A percentile compares a stretch with the other conserved stretches of the same genome.
These are phyloP conservation scores for Oxycera nigricornis DNA, from an alignment of 2,888 invertebrate species.

Conservation along the genomic window DNA sequence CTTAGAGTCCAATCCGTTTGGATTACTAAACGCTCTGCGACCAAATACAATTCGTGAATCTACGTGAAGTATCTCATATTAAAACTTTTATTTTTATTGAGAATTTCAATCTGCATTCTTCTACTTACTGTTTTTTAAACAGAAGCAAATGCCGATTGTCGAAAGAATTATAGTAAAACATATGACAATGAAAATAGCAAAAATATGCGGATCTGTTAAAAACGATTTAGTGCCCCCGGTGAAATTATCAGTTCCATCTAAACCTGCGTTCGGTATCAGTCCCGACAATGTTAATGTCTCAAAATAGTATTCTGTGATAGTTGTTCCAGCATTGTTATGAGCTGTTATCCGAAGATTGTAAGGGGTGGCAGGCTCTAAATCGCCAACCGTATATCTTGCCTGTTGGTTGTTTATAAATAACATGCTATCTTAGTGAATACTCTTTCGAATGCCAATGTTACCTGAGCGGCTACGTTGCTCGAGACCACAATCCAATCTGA, in stretches of 20 bases:
- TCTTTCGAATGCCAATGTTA: slow-evolving; percentile 39
- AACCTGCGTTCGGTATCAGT: slow-evolving; percentile 51
- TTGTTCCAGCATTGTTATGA: slow-evolving; percentile 70
- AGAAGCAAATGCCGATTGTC: slow-evolving; percentile 65
- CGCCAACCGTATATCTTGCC: slow-evolving; percentile 63
- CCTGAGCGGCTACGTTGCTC: slow-evolving; percentile 63
- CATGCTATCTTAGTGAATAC: neutral
- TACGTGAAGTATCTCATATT: slow-evolving; percentile 43
- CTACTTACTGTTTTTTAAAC: slow-evolving; percentile 65
- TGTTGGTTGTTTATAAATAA: too few species aligned
- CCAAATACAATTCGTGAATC: slow-evolving; percentile 56
- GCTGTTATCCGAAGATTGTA: slow-evolving; percentile 67
- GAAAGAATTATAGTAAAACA: slow-evolving; percentile 65
- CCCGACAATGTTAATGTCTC: slow-evolving; percentile 66
- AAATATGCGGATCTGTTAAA: slow-evolving; percentile 56
- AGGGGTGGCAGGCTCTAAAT: slow-evolving; percentile 63
- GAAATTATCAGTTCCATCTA: slow-evolving; percentile 45
- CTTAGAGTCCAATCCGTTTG: slow-evolving; percentile 49
- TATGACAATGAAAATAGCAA: slow-evolving; percentile 57
- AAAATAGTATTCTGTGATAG: slow-evolving; percentile 67
- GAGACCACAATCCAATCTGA: slow-evolving; percentile 63
- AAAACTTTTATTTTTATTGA: neutral
- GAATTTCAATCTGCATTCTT: neutral
- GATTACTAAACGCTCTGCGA: slow-evolving; percentile 53
- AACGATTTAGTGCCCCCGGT: slow-evolving; percentile 52